Evolutionary conservation across 2,113 vertebrate species (phyloP).

Genomic region (Oncorhynchus tshawytscha): DNA sequence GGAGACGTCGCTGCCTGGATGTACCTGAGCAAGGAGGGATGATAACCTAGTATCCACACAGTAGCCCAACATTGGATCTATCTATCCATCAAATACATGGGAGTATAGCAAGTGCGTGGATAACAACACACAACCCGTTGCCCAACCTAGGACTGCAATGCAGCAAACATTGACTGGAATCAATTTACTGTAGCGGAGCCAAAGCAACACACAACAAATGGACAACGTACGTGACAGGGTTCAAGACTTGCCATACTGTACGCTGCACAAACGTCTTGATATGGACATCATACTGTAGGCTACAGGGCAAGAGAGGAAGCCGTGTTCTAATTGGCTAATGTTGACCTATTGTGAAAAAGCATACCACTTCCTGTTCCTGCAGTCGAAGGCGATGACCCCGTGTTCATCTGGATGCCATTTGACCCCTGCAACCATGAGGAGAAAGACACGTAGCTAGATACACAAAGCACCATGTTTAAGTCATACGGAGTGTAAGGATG

Average conservation of each 20-base stretch:
- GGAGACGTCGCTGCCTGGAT: slow-evolving; percentile 98
- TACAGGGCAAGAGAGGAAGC: neutral
- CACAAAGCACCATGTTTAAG: neutral
- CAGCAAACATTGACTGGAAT: neutral
- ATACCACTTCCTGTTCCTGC: slow-evolving; percentile 98
- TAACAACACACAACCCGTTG: neutral
- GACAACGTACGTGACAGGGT: too few relatives aligned
- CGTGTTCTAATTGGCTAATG: neutral
- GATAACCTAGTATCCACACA: neutral
- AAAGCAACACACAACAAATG: neutral
- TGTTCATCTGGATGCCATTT: slow-evolving; percentile 98
- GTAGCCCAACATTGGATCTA: too few relatives aligned
- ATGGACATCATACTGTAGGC: neutral
- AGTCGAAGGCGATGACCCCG: slow-evolving; percentile 97
- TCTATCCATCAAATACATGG: too few relatives aligned
- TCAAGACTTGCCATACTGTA: too few relatives aligned
- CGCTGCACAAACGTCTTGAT: neutral
- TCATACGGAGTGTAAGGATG: neutral
- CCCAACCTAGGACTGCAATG: neutral
- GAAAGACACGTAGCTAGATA: neutral
- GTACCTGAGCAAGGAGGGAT: slow-evolving; percentile 77
- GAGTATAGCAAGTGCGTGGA: too few relatives aligned
- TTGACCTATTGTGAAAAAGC: slow-evolving; percentile 12
- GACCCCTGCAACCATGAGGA: slow-evolving; percentile 78
- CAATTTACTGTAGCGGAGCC: neutral